Conservation (phyloP, 1,140 invertebrate genomes). For the Sitobion miscanthi region DNA sequence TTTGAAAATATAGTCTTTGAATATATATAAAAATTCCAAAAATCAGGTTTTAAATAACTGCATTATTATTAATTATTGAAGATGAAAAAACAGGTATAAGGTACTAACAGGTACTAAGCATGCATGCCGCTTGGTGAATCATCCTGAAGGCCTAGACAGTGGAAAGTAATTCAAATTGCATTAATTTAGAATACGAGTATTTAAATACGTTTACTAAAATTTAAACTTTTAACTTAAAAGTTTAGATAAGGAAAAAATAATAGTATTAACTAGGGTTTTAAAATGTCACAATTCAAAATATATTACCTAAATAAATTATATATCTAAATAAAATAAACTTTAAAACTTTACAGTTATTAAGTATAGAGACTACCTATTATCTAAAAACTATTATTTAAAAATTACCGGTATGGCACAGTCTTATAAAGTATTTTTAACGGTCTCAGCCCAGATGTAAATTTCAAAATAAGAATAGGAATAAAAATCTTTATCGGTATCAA, state of each 20-base stretch:
- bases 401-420: conserved; percentile 83
- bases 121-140: too few relatives aligned
- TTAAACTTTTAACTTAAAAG: neutral
- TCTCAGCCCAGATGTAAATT: conserved; percentile 84
- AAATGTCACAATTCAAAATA: neutral
- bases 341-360: neutral
- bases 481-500: conserved; percentile 94
- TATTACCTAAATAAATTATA: too few relatives aligned
- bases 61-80: too few relatives aligned
- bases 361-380: neutral
- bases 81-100: too few relatives aligned
- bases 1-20: too few relatives aligned
- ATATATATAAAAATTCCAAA: too few relatives aligned
- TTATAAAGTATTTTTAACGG: conserved; percentile 89
- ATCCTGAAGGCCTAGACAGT: too few relatives aligned
- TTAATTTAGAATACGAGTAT: too few relatives aligned
- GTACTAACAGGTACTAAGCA: too few relatives aligned
- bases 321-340: too few relatives aligned
- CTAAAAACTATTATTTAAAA: neutral
- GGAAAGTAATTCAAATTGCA: too few relatives aligned
- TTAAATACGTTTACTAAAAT: neutral
- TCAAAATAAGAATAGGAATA: conserved; percentile 85
- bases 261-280: neutral
- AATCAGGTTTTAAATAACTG: too few relatives aligned
- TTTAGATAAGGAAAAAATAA: neutral